Evolutionary conservation across 2,797 vertebrate genomes (phyloP).

Genomic region (Australoheros facetus): DNA sequence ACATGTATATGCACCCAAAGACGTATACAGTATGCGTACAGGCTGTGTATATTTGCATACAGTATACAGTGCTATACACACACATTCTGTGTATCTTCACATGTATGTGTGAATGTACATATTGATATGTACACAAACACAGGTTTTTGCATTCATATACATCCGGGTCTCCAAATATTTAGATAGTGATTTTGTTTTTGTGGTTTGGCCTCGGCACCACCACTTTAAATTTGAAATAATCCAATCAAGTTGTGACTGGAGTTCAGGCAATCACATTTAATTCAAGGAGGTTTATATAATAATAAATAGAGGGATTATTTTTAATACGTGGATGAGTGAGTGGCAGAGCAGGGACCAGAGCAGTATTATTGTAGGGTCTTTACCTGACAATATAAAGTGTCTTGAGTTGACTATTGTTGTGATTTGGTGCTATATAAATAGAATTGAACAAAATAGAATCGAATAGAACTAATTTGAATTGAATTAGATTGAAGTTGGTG

Average conservation of each 20-base stretch:
- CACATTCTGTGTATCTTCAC: neutral
- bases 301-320: neutral
- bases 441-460: no score
- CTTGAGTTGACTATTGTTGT: no score
- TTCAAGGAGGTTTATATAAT: neutral
- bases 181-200: neutral
- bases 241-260: neutral
- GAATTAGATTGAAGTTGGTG: neutral
- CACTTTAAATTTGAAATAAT: neutral
- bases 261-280: neutral
- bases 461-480: no score
- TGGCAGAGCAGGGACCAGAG: neutral
- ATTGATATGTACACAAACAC: neutral
- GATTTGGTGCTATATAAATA: no score
- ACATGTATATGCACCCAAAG: neutral
- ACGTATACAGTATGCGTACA: neutral
- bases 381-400: no score
- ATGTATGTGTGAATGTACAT: neutral
- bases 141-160: neutral
- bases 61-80: neutral
- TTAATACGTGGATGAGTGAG: conserved; percentile 1
- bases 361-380: neutral
- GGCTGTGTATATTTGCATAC: neutral
- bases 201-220: neutral
- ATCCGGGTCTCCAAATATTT: neutral